Evolutionary conservation across 2,113 vertebrate genomes (phyloP), one percentile per base, ranked within the genome.

Genomic region (Scomber japonicus): DNA sequence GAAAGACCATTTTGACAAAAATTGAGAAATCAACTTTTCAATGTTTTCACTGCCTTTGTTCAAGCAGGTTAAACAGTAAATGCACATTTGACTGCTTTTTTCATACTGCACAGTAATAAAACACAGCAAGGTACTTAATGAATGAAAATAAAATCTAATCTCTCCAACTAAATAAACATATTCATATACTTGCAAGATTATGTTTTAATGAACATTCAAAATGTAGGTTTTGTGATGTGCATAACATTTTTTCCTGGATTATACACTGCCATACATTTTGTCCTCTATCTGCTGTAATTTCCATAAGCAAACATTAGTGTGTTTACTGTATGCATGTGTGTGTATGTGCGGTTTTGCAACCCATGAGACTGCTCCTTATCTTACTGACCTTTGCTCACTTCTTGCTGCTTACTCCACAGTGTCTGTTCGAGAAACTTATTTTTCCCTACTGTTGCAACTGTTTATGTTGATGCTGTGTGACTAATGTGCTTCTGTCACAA

Each of bases 401-500:
- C 45, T 30, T 48, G 1, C 11, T 44, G 27, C 19, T 68, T 14
- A 27, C 11, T 35, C 16, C 0, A 16, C 15, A 48, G 5, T 8
- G 5, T 54, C n/a, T 62, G 8, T 66, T 71, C 24, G 12, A 21
- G 2, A 63, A 64, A 61, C 16, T 61, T 59, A 30, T 57, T 72
- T 73, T 13, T 45, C 59, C 11, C 14, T 13, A 14, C 48, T 66
- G 13, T 54, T 66, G 67, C 54, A 45, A 51, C 9, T 48, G 27
- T 50, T 60, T 60, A 11, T 44, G 14, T 48, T 77, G 31, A 63
- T 55, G 19, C 15, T 45, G 27, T 56, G 30, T 63, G 53, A 64
- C 16, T 45, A 11, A 10, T 64, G 31, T 8, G 46, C 17, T 35
- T 59, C 56, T 51, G 59, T 24, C 44, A 51, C 16, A 46, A 45